These are phyloP conservation scores for Carabus problematicus DNA, from an alignment of 2,888 invertebrate genomes.

Conservation along the genomic window DNA sequence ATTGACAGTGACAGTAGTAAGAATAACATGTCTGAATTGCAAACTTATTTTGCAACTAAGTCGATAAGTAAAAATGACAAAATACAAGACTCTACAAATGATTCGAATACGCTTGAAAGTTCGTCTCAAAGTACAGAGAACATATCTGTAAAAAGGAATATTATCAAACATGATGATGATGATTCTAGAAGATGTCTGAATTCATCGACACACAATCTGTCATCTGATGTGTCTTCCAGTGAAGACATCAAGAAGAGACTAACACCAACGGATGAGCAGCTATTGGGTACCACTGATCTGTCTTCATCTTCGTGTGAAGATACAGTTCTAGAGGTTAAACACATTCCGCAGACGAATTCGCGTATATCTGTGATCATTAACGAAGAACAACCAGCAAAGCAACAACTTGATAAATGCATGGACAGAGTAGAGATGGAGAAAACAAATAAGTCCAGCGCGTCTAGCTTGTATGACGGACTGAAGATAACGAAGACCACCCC, in stretches of 20 bases:
- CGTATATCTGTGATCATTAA: background rate
- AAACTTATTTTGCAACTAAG: constrained; percentile 13
- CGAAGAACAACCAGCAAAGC: constrained; percentile 48
- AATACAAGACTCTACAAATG: too few species aligned
- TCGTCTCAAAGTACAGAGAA: too few species aligned
- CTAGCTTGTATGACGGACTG: constrained; percentile 52
- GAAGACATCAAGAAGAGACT: too few species aligned
- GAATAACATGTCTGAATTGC: background rate
- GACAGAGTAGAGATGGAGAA: constrained; percentile 44
- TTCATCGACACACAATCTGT: too few species aligned
- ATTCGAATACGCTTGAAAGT: too few species aligned
- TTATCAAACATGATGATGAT: background rate
- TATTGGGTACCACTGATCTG: constrained; percentile 3
- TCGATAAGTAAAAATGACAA: too few species aligned
- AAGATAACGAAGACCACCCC: constrained; percentile 48
- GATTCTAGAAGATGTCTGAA: background rate
- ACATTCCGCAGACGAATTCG: constrained; percentile 48
- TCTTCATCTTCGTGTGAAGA: constrained; percentile 23
- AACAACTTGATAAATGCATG: too few species aligned
- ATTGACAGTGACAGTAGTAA: background rate
- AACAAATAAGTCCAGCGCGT: background rate
- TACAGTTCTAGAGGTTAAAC: constrained; percentile 51
- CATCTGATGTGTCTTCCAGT: too few species aligned
- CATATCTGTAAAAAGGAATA: background rate
- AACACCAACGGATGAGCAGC: background rate